Conservation (phyloP, 2,113 vertebrate species). For the Pseudorhombus dupliciocellatus region DNA sequence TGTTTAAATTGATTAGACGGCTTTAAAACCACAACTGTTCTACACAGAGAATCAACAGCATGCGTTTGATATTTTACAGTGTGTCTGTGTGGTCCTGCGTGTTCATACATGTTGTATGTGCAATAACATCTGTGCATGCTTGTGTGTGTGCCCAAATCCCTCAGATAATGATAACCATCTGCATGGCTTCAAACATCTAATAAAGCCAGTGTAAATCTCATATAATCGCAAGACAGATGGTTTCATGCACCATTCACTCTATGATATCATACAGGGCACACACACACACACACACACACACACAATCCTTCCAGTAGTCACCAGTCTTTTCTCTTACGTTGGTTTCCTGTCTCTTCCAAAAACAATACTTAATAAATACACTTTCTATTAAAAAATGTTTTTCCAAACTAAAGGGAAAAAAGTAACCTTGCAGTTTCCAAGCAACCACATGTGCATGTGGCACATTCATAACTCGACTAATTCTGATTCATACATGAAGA, state of each 20-base stretch:
- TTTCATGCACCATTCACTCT: constrained; percentile 66
- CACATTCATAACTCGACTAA: constrained; percentile 31
- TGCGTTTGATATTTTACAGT: too few species aligned
- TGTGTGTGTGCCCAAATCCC: constrained; percentile 40
- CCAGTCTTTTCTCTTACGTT: not conserved
- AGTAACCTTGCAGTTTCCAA: constrained; percentile 8
- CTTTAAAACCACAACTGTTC: not conserved
- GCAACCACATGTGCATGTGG: constrained; percentile 5
- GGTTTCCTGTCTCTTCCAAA: too few species aligned
- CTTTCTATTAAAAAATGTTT: too few species aligned
- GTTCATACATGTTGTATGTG: not conserved
- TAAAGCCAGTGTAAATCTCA: constrained; percentile 72
- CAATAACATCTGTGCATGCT: not conserved
- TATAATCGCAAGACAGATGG: constrained; percentile 76
- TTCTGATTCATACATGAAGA: constrained; percentile 13
- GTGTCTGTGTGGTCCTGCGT: constrained; percentile 10
- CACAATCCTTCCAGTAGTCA: not conserved
- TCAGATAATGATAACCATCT: constrained; percentile 75
- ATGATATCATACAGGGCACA: constrained; percentile 54
- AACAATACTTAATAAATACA: too few species aligned
- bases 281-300: not conserved
- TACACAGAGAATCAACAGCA: not conserved
- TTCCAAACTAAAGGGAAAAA: constrained; percentile 22
- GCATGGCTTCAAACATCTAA: constrained; percentile 73
- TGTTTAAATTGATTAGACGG: not conserved